Base-by-base conservation (phyloP, 2,888 invertebrate species). In the Xanthostigma xanthostigma region DNA sequence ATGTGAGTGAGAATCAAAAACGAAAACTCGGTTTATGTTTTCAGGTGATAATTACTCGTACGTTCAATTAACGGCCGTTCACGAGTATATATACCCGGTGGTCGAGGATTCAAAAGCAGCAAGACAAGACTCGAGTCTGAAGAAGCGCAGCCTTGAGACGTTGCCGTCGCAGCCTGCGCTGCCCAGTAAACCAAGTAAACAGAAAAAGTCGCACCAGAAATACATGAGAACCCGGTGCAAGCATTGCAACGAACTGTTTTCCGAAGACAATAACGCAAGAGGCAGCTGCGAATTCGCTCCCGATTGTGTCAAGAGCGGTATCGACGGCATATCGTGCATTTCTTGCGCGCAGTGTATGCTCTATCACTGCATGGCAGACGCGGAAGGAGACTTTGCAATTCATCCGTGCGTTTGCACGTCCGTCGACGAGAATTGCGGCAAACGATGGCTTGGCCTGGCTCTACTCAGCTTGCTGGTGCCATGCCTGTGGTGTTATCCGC, bases 401-500 rank as follows among this genome's bases (percentile, higher is more conserved):
- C 88, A 85, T 62, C 91, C 92, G 9, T 94, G 92, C 72, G 79
- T 84, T 53, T 89, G 89, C 68, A 74, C 69, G 27, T 68, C 74
- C 35, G 71, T 71, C n/a, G 81, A 82, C 62, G 75, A 79, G 52
- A 76, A 79, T 51, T 88, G 87, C 68, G 74, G 80, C 49, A 84
- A 84, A 58, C 78, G 90, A 71, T 94, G 94, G 93, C 65, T 87
- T 55, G 87, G 89, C 49, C 70, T 95, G 56, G 80, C 89, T 34
- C 73, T 94, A 52, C 77, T 95, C 48, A 88, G 89, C 51, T 68
- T 93, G 54, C 71, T 94, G 58, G 85, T 94, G 61, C 95, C 95
- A 56, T 95, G 95, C 69, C 74, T 96, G 59, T 95, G 94, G 78
- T 87, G 91, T 70, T 95, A 95, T 72, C 79, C 85, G 59, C 91